Evolutionary conservation across 2,888 invertebrate genomes (phyloP).

Genomic region (Exephanes ischioxanthus): DNA sequence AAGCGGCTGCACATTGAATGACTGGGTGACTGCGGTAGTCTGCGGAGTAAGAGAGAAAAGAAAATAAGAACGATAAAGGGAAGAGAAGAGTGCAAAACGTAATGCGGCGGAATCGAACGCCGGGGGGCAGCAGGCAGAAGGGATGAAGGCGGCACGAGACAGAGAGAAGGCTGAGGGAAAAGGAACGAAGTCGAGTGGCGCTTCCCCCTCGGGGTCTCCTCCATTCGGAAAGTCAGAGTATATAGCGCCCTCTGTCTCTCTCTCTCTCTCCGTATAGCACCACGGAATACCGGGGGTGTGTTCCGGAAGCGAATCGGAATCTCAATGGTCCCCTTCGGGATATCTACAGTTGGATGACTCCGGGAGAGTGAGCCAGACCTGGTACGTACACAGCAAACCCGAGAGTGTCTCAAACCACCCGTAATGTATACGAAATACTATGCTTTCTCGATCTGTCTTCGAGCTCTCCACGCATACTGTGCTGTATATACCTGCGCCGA

Average conservation of each 20-base stretch:
- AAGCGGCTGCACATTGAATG: constrained; percentile 63
- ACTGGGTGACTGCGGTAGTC: constrained; percentile 34
- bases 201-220: constrained; percentile 58
- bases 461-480: background rate
- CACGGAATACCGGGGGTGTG: constrained; percentile 35
- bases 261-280: background rate
- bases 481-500: constrained; percentile 38
- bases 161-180: constrained; percentile 53
- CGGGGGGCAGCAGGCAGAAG: constrained; percentile 68
- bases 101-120: constrained; percentile 83
- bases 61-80: background rate
- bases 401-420: constrained; percentile 65
- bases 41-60: constrained; percentile 25
- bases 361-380: constrained; percentile 44
- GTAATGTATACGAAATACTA: constrained; percentile 67
- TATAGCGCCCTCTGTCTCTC: background rate
- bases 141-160: constrained; percentile 57
- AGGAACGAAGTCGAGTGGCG: constrained; percentile 63
- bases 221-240: constrained; percentile 56
- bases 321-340: constrained; percentile 73
- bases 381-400: constrained; percentile 31
- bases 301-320: constrained; percentile 77
- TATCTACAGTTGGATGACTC: constrained; percentile 68
- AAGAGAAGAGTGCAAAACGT: constrained; percentile 68
- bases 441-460: constrained; percentile 30